Evolutionary conservation across 1,140 invertebrate species (phyloP), one percentile per base, ranked within the genome.

Genomic region (Megalonaias nervosa): DNA sequence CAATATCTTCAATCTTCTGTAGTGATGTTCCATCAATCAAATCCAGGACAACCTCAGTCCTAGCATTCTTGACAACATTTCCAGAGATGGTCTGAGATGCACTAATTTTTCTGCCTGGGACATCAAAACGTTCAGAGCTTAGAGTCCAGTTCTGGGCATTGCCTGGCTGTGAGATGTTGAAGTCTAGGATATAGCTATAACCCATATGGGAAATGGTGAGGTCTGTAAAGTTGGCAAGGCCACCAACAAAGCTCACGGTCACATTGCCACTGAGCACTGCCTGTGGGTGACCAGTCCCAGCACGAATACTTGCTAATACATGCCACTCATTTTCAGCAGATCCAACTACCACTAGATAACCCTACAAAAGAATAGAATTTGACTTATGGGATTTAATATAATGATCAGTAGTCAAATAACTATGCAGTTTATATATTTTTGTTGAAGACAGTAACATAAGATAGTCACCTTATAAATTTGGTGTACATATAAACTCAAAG

Each of bases 101-200:
- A n/a, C 71, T 23, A n/a, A 72, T 66, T 19, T 62, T 74, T 64
- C 79, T 71, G 1, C 61, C 69, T 0, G 62, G 5, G 0, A 86
- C 71, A 61, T 69, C 71, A 38, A 86, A 62, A 1, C 72, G 61
- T 0, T 55, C 55, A 0, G 79, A 38, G 2, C 65, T 57, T 13
- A 83, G 58, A 2, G 81, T 78, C 57, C 82, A 84, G 64, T 86
- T 85, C 23, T 76, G 73, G n/a, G 84, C 85, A 48, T 78, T 75
- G 1, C 68, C 15, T 21, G 87, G 87, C 14, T 65, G 80, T 14
- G 74, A 82, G 19, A 88, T 66, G 17, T 73, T 81, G 73, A 88
- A 88, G 16, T 83, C 75, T 0, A 88, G 64, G 15, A 82, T 74
- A 80, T 86, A 88, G 55, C 71, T 75, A 15, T n/a, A 64, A 6